These are phyloP conservation scores for Nasonia oneida DNA, from an alignment of 2,888 invertebrate genomes.

Conservation along the genomic window DNA sequence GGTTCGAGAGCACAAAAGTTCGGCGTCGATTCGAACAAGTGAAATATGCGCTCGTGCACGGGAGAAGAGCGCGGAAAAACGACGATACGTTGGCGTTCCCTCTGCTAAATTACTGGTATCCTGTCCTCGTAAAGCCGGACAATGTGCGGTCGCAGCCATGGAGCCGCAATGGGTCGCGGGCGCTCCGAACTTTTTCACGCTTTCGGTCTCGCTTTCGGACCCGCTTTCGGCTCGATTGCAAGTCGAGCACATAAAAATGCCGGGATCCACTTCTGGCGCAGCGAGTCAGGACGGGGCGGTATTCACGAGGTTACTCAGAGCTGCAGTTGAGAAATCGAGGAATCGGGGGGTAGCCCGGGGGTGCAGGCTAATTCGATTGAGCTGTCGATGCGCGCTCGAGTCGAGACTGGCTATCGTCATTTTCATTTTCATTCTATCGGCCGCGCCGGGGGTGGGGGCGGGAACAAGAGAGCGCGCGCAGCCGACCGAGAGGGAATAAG, in stretches of 20 bases:
- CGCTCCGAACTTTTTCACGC: too few relatives aligned
- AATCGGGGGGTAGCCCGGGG: too few relatives aligned
- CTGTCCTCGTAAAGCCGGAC: conserved; percentile 45
- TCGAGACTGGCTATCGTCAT: conserved; percentile 32
- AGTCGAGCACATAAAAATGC: too few relatives aligned
- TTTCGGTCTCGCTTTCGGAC: too few relatives aligned
- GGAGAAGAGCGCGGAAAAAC: conserved; percentile 65
- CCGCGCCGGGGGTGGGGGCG: not conserved
- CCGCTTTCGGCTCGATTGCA: too few relatives aligned
- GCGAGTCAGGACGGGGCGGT: too few relatives aligned
- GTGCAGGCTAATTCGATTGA: conserved; percentile 33
- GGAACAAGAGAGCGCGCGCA: not conserved
- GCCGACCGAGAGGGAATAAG: conserved; percentile 8
- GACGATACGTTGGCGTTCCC: conserved; percentile 50
- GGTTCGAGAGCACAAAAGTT: not conserved
- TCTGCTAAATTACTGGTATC: conserved; percentile 49
- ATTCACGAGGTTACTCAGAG: not conserved
- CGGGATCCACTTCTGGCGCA: too few relatives aligned
- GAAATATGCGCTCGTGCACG: conserved; percentile 4
- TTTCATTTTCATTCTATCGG: not conserved
- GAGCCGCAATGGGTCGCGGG: not conserved
- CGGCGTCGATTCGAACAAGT: not conserved
- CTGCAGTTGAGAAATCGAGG: too few relatives aligned
- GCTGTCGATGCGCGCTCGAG: not conserved
- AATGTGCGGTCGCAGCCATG: conserved; percentile 22